phyloP scores from a whole-genome alignment of 2,888 invertebrate genomes.

The Melieria picta region DNA sequence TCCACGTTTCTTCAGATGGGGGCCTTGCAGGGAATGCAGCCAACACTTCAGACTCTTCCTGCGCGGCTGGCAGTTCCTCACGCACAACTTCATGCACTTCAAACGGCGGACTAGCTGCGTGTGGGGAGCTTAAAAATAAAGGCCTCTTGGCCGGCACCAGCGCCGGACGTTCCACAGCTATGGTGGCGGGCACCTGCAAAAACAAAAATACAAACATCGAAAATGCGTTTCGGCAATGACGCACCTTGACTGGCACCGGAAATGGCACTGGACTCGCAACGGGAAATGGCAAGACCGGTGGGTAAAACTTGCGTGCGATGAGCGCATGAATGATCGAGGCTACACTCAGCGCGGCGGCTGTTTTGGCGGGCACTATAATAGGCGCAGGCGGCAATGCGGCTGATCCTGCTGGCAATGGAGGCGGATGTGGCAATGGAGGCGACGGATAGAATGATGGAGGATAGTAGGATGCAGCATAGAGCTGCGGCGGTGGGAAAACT shows the following conservation, averaged over 20 bases:
- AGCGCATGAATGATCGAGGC: slow-evolving; percentile 46
- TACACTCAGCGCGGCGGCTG: slow-evolving; percentile 46
- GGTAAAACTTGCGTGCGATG: slow-evolving; percentile 46
- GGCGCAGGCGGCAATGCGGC: slow-evolving; percentile 39
- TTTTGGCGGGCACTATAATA: slow-evolving; percentile 45
- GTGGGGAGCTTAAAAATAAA: background rate
- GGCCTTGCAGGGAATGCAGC: too few species aligned
- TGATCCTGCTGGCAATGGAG: slow-evolving; percentile 32
- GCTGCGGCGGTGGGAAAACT: slow-evolving; percentile 19
- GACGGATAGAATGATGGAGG: slow-evolving; percentile 22
- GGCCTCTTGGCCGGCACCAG: too few species aligned
- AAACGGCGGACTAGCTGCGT: background rate
- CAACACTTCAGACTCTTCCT: too few species aligned
- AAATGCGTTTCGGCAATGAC: background rate
- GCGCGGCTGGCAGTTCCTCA: too few species aligned
- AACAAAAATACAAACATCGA: background rate
- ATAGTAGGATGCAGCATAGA: slow-evolving; percentile 20
- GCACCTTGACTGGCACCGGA: slow-evolving; percentile 37
- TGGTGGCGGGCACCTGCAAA: background rate
- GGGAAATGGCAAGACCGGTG: slow-evolving; percentile 44
- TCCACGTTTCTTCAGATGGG: too few species aligned
- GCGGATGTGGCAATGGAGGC: slow-evolving; percentile 28
- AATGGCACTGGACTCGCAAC: slow-evolving; percentile 42
- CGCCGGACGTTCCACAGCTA: too few species aligned
- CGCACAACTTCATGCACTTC: background rate